Conservation (phyloP, 2,113 vertebrate species). For the Arvicanthis niloticus region DNA sequence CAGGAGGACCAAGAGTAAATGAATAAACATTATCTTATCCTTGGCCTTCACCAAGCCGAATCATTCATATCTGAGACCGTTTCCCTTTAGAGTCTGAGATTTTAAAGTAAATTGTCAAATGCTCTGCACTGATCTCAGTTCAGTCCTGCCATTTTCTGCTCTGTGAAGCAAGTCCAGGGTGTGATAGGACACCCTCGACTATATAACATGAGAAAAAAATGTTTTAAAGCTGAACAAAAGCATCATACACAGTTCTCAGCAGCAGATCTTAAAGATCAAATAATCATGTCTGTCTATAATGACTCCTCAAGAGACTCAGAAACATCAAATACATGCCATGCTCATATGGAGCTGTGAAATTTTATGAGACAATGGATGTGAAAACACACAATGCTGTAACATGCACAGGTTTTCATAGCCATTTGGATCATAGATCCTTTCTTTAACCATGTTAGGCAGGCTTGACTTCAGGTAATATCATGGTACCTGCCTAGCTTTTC, state of each 20-base stretch:
- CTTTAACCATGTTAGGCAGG: neutral
- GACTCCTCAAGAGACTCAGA: constrained; percentile 38
- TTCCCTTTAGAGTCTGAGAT: constrained; percentile 75
- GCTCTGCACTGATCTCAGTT: constrained; percentile 56
- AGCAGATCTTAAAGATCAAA: neutral
- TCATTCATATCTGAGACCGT: constrained; percentile 71
- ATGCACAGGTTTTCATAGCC: neutral
- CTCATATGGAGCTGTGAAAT: neutral
- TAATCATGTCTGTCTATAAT: constrained; percentile 35
- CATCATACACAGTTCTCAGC: neutral
- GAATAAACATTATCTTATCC: constrained; percentile 80
- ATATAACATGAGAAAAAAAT: constrained; percentile 67
- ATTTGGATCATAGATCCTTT: neutral
- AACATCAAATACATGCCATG: neutral
- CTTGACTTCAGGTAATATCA: neutral
- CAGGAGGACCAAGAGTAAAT: constrained; percentile 65
- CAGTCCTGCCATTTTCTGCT: constrained; percentile 71
- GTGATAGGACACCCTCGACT: constrained; percentile 65
- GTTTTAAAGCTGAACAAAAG: constrained; percentile 58
- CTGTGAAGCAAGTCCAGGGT: constrained; percentile 66
- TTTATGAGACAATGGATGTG: neutral
- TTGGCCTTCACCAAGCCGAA: constrained; percentile 72
- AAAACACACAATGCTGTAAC: neutral
- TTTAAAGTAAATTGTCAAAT: constrained; percentile 78
- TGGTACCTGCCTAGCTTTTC: neutral